Evolutionary conservation across 2,888 invertebrate species (phyloP).

Genomic region (Maniola hyperantus): DNA sequence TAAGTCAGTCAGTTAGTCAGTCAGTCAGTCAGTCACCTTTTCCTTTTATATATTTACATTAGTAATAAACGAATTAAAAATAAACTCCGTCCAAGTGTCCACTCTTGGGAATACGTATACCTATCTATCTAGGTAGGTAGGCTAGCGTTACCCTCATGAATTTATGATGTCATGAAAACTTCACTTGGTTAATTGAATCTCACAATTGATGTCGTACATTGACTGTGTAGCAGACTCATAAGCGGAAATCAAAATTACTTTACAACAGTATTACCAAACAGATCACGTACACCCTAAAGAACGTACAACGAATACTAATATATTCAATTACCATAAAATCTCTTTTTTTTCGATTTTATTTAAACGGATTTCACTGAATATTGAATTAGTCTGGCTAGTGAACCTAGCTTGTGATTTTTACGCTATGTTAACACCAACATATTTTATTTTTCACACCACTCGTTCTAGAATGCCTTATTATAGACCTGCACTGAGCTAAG

Average conservation of each 20-base stretch:
- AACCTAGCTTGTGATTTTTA: not conserved
- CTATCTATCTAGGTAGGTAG: no score
- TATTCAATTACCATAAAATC: constrained; percentile 27
- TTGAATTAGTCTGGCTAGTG: constrained; percentile 7
- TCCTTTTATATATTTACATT: no score
- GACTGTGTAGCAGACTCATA: constrained; percentile 9
- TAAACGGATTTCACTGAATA: constrained; percentile 22
- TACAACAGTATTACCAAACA: constrained; percentile 63
- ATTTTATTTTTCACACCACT: no score
- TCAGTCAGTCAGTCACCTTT: no score
- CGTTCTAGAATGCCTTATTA: no score
- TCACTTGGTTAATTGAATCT: constrained; percentile 4
- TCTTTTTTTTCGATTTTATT: constrained; percentile 22
- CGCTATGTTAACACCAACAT: not conserved
- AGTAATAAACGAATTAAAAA: no score
- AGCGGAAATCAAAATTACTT: constrained; percentile 73
- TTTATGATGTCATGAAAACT: not conserved
- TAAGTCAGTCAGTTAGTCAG: no score
- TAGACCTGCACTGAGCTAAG: no score
- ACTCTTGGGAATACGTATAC: no score
- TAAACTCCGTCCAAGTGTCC: no score
- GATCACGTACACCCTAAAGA: constrained; percentile 57
- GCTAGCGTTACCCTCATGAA: no score
- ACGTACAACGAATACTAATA: constrained; percentile 70
- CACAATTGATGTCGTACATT: not conserved